Conservation (phyloP, 2,113 vertebrate species). For the Myotis brandtii region DNA sequence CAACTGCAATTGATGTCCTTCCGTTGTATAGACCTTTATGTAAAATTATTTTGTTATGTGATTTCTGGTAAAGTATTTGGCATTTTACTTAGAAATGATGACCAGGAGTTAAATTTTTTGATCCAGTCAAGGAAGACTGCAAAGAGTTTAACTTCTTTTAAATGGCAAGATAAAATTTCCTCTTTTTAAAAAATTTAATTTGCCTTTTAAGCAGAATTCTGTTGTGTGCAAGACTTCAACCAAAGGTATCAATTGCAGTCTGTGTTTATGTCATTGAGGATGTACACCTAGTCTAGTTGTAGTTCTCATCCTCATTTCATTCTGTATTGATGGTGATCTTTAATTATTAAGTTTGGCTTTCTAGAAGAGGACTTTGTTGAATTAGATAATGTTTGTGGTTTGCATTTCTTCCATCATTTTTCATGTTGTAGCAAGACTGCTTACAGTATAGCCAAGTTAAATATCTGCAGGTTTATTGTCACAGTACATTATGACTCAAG, state of each 20-base stretch:
- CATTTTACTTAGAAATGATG: constrained; percentile 34
- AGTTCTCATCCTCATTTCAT: constrained; percentile 79
- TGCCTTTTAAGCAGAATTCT: background rate
- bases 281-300: constrained; percentile 76
- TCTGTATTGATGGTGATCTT: constrained; percentile 77
- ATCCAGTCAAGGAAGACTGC: background rate
- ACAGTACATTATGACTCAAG: background rate
- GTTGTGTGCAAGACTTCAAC: constrained; percentile 54
- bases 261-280: constrained; percentile 82
- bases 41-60: constrained; percentile 57
- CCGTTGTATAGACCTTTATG: constrained; percentile 62
- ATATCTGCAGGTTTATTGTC: constrained; percentile 12
- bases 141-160: constrained; percentile 60
- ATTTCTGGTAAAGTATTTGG: constrained; percentile 39
- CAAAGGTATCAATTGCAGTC: constrained; percentile 89
- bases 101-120: constrained; percentile 59
- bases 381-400: constrained; percentile 52
- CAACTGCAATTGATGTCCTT: constrained; percentile 90
- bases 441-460: constrained; percentile 57
- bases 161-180: constrained; percentile 21
- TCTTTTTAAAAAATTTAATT: background rate
- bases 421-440: constrained; percentile 65
- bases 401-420: constrained; percentile 51
- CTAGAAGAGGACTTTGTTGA: constrained; percentile 72
- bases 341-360: constrained; percentile 70